phyloP scores from a whole-genome alignment of 2,888 invertebrate genomes.

The Ormyrus rosae region DNA sequence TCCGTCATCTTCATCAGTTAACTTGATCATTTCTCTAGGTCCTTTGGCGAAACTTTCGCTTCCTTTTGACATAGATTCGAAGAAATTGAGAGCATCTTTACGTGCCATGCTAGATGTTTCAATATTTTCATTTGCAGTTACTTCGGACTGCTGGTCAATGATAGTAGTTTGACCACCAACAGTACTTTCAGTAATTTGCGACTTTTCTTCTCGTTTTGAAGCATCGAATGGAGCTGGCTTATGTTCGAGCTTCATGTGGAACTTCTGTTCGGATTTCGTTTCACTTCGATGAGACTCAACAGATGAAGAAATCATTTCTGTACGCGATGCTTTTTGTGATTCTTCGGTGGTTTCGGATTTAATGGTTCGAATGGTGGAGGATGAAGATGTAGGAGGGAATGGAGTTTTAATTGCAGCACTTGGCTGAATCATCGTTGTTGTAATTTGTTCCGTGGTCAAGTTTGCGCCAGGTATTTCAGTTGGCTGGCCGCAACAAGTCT shows the following conservation, averaged over 20 bases:
- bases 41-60: slow-evolving; percentile 65
- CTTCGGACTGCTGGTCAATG: slow-evolving; percentile 62
- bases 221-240: slow-evolving; percentile 68
- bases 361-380: slow-evolving; percentile 66
- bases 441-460: slow-evolving; percentile 68
- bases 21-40: slow-evolving; percentile 74
- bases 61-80: slow-evolving; percentile 81
- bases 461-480: slow-evolving; percentile 69
- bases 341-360: slow-evolving; percentile 64
- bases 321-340: slow-evolving; percentile 66
- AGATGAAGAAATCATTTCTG: slow-evolving; percentile 72
- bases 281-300: slow-evolving; percentile 71
- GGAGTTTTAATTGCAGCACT: slow-evolving; percentile 67
- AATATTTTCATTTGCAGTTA: slow-evolving; percentile 73
- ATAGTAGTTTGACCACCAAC: slow-evolving; percentile 51
- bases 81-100: slow-evolving; percentile 82
- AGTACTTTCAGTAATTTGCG: slow-evolving; percentile 44
- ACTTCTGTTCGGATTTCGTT: slow-evolving; percentile 74
- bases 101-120: slow-evolving; percentile 81
- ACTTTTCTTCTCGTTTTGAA: slow-evolving; percentile 60
- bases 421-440: slow-evolving; percentile 70
- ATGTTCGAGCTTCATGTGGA: slow-evolving; percentile 74
- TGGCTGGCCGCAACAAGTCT: slow-evolving; percentile 62
- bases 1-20: slow-evolving; percentile 68
- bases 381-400: slow-evolving; percentile 62